These are phyloP conservation scores for Phallusia fumigata DNA, from an alignment of 23 tunicate species.

Conservation along the genomic window DNA sequence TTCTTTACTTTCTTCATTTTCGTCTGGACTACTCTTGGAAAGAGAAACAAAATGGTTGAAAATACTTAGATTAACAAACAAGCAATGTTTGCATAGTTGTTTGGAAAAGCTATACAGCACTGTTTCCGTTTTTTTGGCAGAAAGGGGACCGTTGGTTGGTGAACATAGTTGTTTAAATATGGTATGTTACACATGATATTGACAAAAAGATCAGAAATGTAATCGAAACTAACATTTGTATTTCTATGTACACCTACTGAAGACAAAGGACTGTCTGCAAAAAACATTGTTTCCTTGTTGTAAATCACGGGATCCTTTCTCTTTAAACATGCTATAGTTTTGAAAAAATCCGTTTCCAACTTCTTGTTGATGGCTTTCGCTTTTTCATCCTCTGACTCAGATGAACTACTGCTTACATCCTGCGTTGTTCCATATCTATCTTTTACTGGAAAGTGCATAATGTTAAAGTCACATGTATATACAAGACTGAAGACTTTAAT, in stretches of 20 bases:
- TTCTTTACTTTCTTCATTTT: neutral
- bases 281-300: constrained; percentile 61
- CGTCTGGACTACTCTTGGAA: neutral
- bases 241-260: neutral
- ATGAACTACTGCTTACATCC: constrained; percentile 27
- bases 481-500: neutral
- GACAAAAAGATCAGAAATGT: too few relatives aligned
- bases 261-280: constrained; percentile 24
- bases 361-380: constrained; percentile 71
- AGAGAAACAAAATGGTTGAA: too few relatives aligned
- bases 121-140: too few relatives aligned
- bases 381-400: constrained; percentile 84
- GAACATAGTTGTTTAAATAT: too few relatives aligned
- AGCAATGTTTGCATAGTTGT: too few relatives aligned
- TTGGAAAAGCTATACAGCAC: too few relatives aligned
- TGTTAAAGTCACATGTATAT: neutral
- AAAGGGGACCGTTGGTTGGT: too few relatives aligned
- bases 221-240: too few relatives aligned
- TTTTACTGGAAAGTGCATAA: constrained; percentile 33
- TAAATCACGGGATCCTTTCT: constrained; percentile 68
- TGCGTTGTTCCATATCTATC: constrained; percentile 42
- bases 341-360: constrained; percentile 66
- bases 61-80: too few relatives aligned
- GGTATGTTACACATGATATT: too few relatives aligned
- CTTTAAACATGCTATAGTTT: constrained; percentile 48